Evolutionary conservation across 2,888 invertebrate genomes (phyloP).

Genomic region (Platycheirus albimanus): DNA sequence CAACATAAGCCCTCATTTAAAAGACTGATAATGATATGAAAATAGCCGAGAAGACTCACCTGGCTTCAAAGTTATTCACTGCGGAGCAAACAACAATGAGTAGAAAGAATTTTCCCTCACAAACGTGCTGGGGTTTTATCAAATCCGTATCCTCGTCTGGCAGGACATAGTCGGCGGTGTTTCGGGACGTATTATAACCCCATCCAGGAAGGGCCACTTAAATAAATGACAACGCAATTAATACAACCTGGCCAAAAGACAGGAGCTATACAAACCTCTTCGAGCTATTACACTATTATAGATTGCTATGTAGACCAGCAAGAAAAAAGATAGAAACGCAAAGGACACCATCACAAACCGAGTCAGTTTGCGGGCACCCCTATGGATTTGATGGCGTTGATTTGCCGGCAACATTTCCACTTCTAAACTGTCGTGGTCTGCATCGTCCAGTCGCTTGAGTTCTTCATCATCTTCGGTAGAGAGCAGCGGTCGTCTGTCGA

Average conservation of each 20-base stretch:
- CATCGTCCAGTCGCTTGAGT: constrained; percentile 36
- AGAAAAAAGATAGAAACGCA: constrained; percentile 75
- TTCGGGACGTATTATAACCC: constrained; percentile 89
- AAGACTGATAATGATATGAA: no score
- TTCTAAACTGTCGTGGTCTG: constrained; percentile 31
- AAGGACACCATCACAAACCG: constrained; percentile 76
- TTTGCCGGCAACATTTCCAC: constrained; percentile 74
- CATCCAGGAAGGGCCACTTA: constrained; percentile 86
- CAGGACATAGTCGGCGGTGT: constrained; percentile 88
- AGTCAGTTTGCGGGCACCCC: constrained; percentile 77
- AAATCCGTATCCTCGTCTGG: constrained; percentile 88
- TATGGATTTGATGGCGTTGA: constrained; percentile 76
- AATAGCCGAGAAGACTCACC: constrained; percentile 83
- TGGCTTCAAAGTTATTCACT: constrained; percentile 86
- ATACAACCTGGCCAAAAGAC: constrained; percentile 1
- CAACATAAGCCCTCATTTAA: no score
- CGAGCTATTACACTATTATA: constrained; percentile 79
- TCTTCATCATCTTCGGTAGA: constrained; percentile 58
- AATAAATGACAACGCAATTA: constrained; percentile 45
- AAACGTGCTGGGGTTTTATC: constrained; percentile 85
- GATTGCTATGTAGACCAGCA: constrained; percentile 79
- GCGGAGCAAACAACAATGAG: constrained; percentile 91
- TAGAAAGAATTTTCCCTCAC: constrained; percentile 84
- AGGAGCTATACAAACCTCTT: constrained; percentile 76
- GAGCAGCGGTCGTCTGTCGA: constrained; percentile 49